A percentile compares a stretch with the other conserved stretches of the same genome.
Conservation (phyloP, 2,888 invertebrate species). For the Polyommatus iphigenia region DNA sequence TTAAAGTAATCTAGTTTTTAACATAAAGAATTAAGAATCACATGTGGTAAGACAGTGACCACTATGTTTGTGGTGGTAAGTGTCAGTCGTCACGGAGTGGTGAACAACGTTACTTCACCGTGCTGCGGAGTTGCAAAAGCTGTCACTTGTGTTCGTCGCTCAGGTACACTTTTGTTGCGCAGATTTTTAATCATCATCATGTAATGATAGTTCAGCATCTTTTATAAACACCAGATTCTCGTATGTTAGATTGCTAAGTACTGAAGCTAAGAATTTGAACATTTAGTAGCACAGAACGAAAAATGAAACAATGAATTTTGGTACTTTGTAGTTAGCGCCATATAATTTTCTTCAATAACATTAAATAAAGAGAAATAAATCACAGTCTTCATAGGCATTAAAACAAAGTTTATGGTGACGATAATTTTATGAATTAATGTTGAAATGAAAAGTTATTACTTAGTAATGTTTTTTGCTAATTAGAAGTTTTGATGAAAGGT, state of each 20-base stretch:
- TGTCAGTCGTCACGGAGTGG: slow-evolving; percentile 70
- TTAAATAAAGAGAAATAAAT: background rate
- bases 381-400: background rate
- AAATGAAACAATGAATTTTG: background rate
- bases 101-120: slow-evolving; percentile 62
- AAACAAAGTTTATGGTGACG: slow-evolving; percentile 3
- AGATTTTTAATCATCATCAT: slow-evolving; percentile 3
- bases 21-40: slow-evolving; percentile 20
- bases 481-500: background rate
- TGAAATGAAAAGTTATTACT: slow-evolving; percentile 8
- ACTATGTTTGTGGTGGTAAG: slow-evolving; percentile 51
- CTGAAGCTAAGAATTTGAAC: background rate
- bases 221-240: background rate
- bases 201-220: background rate
- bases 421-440: slow-evolving; percentile 7
- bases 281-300: background rate
- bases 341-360: background rate
- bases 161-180: slow-evolving; percentile 31
- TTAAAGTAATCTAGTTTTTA: slow-evolving; percentile 33
- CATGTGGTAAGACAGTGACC: slow-evolving; percentile 34
- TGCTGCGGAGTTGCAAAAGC: slow-evolving; percentile 66
- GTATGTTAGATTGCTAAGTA: background rate
- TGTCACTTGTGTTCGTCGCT: slow-evolving; percentile 48
- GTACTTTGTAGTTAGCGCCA: background rate
- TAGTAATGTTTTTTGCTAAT: background rate